phyloP scores from a whole-genome alignment of 2,888 invertebrate genomes.

The Meganola albula region DNA sequence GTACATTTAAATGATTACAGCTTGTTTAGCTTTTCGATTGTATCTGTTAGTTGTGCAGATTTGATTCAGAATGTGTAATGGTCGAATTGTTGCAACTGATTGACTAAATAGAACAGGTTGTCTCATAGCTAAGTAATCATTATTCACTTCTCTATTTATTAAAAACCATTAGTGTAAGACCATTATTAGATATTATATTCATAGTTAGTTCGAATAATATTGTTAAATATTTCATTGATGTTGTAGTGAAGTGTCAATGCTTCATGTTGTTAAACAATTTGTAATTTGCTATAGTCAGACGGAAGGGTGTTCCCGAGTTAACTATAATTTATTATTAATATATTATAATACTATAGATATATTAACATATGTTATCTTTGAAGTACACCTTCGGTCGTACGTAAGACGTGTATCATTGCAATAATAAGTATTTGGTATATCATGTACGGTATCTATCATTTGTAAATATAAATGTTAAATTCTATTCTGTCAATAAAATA shows the following conservation, averaged over 20 bases:
- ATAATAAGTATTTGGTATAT: constrained; percentile 55
- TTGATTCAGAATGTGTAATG: constrained; percentile 11
- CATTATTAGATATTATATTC: constrained; percentile 31
- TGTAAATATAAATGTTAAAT: constrained; percentile 51
- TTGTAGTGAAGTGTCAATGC: constrained; percentile 21
- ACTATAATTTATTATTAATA: constrained; percentile 17
- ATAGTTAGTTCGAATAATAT: constrained; percentile 20
- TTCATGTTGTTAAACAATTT: constrained; percentile 20
- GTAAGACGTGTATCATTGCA: constrained; percentile 53
- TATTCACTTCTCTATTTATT: constrained; percentile 50
- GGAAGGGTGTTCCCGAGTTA: constrained; percentile 20
- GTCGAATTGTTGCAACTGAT: constrained; percentile 5
- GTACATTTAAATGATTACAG: constrained; percentile 20
- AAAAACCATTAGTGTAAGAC: constrained; percentile 39
- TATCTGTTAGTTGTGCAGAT: constrained; percentile 10
- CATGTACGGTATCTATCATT: constrained; percentile 40
- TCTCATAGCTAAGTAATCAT: constrained; percentile 27
- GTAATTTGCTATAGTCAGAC: constrained; percentile 14
- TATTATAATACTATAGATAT: constrained; percentile 23
- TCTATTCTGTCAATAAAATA: constrained; percentile 25
- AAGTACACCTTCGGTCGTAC: constrained; percentile 23
- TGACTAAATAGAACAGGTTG: constrained; percentile 14
- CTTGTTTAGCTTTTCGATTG: constrained; percentile 13
- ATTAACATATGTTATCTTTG: constrained; percentile 30
- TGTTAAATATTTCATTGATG: constrained; percentile 18